Evolutionary conservation across 2,113 vertebrate species (phyloP), one percentile per base, ranked within the genome.

Genomic region (Carettochelys insculpta): DNA sequence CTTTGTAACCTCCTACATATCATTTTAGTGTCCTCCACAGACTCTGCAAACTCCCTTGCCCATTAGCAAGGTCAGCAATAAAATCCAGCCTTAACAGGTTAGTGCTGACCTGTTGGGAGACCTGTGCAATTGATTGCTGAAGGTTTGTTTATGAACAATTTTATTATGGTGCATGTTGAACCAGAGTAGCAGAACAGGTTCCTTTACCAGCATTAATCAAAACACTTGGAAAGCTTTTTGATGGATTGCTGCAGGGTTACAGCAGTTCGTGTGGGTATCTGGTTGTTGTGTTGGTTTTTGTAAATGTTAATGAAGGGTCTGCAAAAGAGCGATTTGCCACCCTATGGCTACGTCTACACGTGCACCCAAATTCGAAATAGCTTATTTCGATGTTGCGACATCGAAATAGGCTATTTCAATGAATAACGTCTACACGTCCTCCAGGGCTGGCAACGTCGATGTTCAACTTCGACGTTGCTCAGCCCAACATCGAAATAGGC

Each of bases 161-260:
- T 83, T 80, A 85, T 86, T 94, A 91, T 81, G 56, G 95, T 54
- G 77, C 51, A 38, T 86, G 86, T 92, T 79, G 68, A 53, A 84
- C 87, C 86, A 77, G n/a, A 85, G 89, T 73, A 90, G 65, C 47
- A 90, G 80, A 91, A 52, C 82, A 91, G 41, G 50, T 61, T 95
- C 84, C 82, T 94, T 95, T 93, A 96, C 71, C 78, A 73, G 83
- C 76, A 90, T 96, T 85, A 95, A 86, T 89, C 89, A 79, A 86
- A 85, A 89, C 81, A 79, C 85, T 95, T 94, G 89, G 79, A 90
- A 96, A 94, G 92, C 81, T 95, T 95, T 86, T 92, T 95, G 93
- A 90, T 92, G 94, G 71, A 82, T 89, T 95, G 79, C 87, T 95
- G 94, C 90, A 87, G 95, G 87, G 92, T 93, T 95, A 93, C 87